Evolutionary conservation across 2,113 vertebrate species (phyloP).

Genomic region (Nothobranchius furzeri): DNA sequence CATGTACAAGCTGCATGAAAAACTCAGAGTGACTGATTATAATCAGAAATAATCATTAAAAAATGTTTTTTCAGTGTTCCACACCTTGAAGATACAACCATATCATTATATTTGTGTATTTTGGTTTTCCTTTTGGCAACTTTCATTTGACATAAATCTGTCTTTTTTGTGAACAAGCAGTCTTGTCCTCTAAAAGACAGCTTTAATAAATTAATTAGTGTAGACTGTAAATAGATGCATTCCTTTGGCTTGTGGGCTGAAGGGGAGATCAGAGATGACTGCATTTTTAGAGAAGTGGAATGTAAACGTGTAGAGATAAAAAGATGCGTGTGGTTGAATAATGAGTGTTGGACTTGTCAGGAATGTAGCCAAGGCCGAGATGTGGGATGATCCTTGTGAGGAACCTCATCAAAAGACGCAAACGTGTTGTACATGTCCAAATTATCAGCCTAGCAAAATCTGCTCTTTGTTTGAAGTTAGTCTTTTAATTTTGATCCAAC

Average conservation of each 20-base stretch:
- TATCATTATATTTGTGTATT: too few relatives aligned
- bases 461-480: constrained; percentile 5
- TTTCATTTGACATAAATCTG: constrained; percentile 19
- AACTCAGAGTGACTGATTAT: too few relatives aligned
- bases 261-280: not conserved
- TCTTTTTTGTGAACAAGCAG: constrained; percentile 23
- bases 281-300: not conserved
- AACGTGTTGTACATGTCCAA: not conserved
- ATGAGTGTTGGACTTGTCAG: constrained; percentile 14
- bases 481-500: not conserved
- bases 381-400: constrained; percentile 24
- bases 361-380: constrained; percentile 30
- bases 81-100: too few relatives aligned
- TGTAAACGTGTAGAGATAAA: not conserved
- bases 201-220: not conserved
- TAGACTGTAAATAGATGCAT: not conserved
- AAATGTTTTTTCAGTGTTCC: too few relatives aligned
- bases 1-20: too few relatives aligned
- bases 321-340: constrained; percentile 10
- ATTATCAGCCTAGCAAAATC: constrained; percentile 2
- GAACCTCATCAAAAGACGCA: constrained; percentile 24
- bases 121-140: too few relatives aligned
- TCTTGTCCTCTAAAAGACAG: too few relatives aligned
- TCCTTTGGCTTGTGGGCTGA: not conserved
- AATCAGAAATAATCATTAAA: too few relatives aligned